These are phyloP conservation scores for Anomalospiza imberbis DNA, from an alignment of 2,797 vertebrate genomes.

Conservation along the genomic window DNA sequence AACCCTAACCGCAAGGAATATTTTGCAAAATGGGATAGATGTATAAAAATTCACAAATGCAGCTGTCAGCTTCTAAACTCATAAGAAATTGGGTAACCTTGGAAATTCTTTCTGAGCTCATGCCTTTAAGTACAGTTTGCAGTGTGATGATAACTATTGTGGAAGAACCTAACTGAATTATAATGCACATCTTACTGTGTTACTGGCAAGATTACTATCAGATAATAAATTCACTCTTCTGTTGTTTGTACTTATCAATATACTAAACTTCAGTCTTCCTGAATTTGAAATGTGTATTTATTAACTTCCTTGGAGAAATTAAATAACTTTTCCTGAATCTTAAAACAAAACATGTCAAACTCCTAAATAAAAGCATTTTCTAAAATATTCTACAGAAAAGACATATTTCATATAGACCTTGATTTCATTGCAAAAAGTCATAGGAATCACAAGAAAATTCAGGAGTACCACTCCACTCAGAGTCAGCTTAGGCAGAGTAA, in stretches of 20 bases:
- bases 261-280: background rate
- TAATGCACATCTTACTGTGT: background rate
- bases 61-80: background rate
- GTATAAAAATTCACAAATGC: background rate
- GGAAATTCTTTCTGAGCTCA: background rate
- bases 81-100: background rate
- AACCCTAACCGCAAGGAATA: background rate
- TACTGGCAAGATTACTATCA: background rate
- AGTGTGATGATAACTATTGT: background rate
- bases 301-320: background rate
- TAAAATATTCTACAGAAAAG: background rate
- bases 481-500: background rate
- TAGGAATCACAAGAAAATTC: background rate
- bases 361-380: background rate
- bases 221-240: background rate
- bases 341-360: background rate
- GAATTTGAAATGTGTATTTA: background rate
- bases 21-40: background rate
- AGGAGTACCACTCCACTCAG: background rate
- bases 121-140: background rate
- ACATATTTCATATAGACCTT: background rate
- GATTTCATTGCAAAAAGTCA: background rate
- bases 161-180: background rate
- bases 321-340: background rate
- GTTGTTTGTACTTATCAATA: background rate